Percentiles rank a stretch among this genome's conserved stretches.
phyloP scores from a whole-genome alignment of 2,888 invertebrate genomes.

The Melolontha melolontha region DNA sequence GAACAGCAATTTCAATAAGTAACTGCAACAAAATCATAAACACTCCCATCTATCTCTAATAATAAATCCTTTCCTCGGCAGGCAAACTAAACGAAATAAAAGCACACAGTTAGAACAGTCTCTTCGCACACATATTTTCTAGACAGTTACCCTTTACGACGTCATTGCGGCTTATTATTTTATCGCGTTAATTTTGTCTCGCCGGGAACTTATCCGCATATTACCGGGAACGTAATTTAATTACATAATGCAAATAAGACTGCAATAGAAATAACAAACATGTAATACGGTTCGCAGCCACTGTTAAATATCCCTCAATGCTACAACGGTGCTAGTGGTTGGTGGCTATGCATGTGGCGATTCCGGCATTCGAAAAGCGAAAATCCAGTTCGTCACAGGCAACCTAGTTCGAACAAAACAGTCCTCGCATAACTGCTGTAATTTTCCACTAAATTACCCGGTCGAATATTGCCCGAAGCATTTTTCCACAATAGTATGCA shows the following conservation, averaged over 20 bases:
- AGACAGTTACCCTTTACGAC: conserved; percentile 22
- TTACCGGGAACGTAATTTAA: conserved; percentile 39
- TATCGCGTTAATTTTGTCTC: conserved; percentile 29
- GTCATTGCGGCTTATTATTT: conserved; percentile 34
- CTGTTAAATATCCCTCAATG: conserved; percentile 47
- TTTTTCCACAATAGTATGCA: conserved; percentile 30
- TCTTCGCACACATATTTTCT: conserved; percentile 13
- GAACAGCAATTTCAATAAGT: no score
- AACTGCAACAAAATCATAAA: no score
- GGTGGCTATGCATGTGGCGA: conserved; percentile 36
- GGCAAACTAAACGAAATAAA: conserved; percentile 10
- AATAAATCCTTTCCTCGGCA: conserved; percentile 15
- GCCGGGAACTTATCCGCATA: conserved; percentile 24
- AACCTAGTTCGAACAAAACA: conserved; percentile 50
- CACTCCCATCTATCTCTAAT: no score
- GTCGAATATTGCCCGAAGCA: conserved; percentile 37
- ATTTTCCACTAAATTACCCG: conserved; percentile 52
- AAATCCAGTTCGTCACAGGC: conserved; percentile 48
- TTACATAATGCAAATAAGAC: conserved; percentile 43
- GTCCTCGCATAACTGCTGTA: conserved; percentile 46
- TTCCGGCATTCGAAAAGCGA: conserved; percentile 48
- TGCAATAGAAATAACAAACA: conserved; percentile 34
- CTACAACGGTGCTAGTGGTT: conserved; percentile 32
- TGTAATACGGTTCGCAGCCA: conserved; percentile 29
- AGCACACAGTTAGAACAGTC: background rate